Percentiles rank a stretch among this genome's conserved stretches.
Conservation (phyloP, 2,797 vertebrate genomes). For the Lacerta viridis region DNA sequence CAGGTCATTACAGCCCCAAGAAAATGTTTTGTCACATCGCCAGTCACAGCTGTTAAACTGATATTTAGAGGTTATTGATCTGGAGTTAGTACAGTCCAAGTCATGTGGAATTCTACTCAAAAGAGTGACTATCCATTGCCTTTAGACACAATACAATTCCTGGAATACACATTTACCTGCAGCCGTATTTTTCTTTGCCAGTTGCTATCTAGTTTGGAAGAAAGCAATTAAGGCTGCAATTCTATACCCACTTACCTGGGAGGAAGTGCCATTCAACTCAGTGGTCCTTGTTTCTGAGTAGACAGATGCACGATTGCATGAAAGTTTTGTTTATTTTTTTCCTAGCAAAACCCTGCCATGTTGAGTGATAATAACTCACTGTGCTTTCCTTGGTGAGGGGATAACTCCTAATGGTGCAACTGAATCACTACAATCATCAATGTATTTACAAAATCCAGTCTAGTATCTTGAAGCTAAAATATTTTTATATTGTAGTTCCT, state of each 20-base stretch:
- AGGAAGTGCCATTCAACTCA: not conserved
- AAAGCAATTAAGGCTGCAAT: rapidly evolving
- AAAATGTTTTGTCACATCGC: not conserved
- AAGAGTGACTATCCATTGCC: not conserved
- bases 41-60: not conserved
- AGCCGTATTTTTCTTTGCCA: not conserved
- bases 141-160: not conserved
- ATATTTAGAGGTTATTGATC: not conserved
- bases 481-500: constrained; percentile 43
- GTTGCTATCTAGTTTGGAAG: not conserved
- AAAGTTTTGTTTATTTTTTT: not conserved
- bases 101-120: not conserved
- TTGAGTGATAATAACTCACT: not conserved
- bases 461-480: rapidly evolving
- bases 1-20: not conserved
- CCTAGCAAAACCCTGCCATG: not conserved
- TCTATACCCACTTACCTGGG: not conserved
- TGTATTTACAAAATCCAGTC: not conserved
- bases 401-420: rapidly evolving
- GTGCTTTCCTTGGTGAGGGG: not conserved
- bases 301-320: no score
- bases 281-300: no score
- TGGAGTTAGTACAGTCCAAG: not conserved
- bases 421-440: not conserved
- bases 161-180: not conserved